A percentile compares a stretch with the other conserved stretches of the same genome.
These are phyloP conservation scores for Polymixis flavicincta DNA, from an alignment of 2,888 invertebrate species.

Conservation along the genomic window DNA sequence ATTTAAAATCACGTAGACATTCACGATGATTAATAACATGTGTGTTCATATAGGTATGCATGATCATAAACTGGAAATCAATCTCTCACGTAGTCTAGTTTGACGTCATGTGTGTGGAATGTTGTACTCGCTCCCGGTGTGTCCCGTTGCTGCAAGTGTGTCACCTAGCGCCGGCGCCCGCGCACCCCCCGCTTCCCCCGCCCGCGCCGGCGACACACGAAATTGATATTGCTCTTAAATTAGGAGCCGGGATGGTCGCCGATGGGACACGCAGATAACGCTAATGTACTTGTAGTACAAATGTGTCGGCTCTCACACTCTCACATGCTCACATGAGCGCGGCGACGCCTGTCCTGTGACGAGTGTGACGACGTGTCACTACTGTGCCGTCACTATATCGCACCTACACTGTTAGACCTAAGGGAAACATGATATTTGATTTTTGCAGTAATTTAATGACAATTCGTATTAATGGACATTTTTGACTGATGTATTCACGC, in stretches of 20 bases:
- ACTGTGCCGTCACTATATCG: neutral
- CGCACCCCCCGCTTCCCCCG: slow-evolving; percentile 17
- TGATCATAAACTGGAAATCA: slow-evolving; percentile 2
- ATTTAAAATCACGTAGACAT: slow-evolving; percentile 8
- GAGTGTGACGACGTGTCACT: neutral
- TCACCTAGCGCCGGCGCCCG: slow-evolving; percentile 75
- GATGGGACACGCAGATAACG: slow-evolving; percentile 67
- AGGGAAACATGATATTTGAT: neutral
- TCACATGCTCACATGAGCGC: slow-evolving; percentile 22
- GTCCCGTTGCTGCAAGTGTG: slow-evolving; percentile 42
- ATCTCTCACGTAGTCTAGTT: slow-evolving; percentile 8
- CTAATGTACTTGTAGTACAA: slow-evolving; percentile 75
- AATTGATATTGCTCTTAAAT: slow-evolving; percentile 71
- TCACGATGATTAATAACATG: slow-evolving; percentile 21
- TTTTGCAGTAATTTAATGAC: neutral
- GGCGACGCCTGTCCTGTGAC: neutral
- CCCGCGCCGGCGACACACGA: slow-evolving; percentile 51
- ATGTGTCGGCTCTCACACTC: slow-evolving; percentile 65
- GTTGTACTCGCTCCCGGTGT: slow-evolving; percentile 53
- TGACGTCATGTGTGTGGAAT: slow-evolving; percentile 12
- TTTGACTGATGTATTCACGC: neutral
- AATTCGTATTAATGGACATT: neutral
- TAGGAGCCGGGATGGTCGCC: slow-evolving; percentile 64
- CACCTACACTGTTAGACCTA: too few relatives aligned
- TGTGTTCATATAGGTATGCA: neutral